Percentiles rank a stretch among this genome's conserved stretches.
phyloP scores from a whole-genome alignment of 2,797 vertebrate genomes.

The Crenichthys baileyi region DNA sequence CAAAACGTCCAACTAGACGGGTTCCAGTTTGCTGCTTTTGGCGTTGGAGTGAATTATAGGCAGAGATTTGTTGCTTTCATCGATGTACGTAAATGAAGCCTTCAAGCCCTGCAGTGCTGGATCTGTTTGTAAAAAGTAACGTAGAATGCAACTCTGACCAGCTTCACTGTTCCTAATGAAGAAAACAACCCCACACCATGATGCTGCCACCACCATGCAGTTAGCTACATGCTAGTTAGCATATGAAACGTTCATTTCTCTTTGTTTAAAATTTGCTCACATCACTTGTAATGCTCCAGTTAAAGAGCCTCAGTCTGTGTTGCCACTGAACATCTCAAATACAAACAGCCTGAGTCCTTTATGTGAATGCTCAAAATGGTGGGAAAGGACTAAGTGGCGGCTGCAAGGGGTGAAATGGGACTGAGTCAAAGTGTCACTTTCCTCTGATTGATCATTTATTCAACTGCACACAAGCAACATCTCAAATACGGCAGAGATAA shows the following conservation, averaged over 20 bases:
- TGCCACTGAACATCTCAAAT: neutral
- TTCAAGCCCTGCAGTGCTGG: no score
- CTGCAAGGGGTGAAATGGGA: neutral
- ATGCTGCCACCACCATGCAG: neutral
- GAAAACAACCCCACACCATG: neutral
- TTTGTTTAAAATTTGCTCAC: neutral
- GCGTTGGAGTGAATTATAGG: no score
- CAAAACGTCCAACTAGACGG: no score
- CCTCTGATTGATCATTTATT: neutral
- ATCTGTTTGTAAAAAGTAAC: no score
- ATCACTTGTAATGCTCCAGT: neutral
- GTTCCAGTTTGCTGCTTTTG: no score
- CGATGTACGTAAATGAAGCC: no score
- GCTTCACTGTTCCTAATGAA: no score
- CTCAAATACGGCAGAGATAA: conserved; percentile 29
- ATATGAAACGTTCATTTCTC: neutral
- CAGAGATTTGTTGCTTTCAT: no score
- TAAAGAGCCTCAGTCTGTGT: neutral
- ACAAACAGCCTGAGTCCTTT: neutral
- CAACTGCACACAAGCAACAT: conserved; percentile 4
- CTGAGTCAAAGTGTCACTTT: neutral
- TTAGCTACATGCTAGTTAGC: neutral
- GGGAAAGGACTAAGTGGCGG: neutral
- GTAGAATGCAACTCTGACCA: no score
- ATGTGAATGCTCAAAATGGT: neutral